Evolutionary conservation across 2,113 vertebrate species (phyloP), one percentile per base, ranked within the genome.

Genomic region (Amphiprion percula): DNA sequence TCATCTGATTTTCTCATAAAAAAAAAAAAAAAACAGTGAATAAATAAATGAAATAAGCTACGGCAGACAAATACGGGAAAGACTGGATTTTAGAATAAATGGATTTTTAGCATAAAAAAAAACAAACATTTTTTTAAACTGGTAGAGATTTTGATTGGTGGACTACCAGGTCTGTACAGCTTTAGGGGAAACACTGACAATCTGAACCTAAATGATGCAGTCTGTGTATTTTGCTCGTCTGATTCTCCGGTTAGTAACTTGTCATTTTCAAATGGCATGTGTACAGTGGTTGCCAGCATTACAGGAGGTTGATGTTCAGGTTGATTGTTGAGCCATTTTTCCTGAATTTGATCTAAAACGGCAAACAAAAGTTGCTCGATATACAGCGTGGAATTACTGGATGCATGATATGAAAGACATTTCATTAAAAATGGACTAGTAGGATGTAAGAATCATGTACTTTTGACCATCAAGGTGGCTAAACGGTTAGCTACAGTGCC

Each of bases 161-260:
- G 26, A 26, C 26, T 2, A 26, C 3, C 26, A 26, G 26, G 26
- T 26, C 26, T 26, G 3, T 3, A 26, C 6, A 30, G 30, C 30
- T 30, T 6, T 30, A 5, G 30, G 30, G 30, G 30, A 30, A 30
- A 30, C 30, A 30, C 30, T 30, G 30, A 30, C 50, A 49, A 33
- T 37, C 17, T 65, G 37, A 76, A 63, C 55, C 2, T 1, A 60
- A 33, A 60, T 15, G 26, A 53, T 39, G 49, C 53, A 72, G 56
- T 23, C 39, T 44, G 41, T 12, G 6, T 12, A 3, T 3, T 44
- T 12, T 47, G 53, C 24, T 30, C 62, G 8, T 61, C 53, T 60
- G 14, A 28, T 55, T 73, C 19, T 21, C 12, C 19, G 44, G 41
- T 58, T 26, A 37, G 60, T 52, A 52, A 68, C 59, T 30, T 55